These are phyloP conservation scores for Philonicus albiceps DNA, from an alignment of 2,888 invertebrate species.

Conservation along the genomic window DNA sequence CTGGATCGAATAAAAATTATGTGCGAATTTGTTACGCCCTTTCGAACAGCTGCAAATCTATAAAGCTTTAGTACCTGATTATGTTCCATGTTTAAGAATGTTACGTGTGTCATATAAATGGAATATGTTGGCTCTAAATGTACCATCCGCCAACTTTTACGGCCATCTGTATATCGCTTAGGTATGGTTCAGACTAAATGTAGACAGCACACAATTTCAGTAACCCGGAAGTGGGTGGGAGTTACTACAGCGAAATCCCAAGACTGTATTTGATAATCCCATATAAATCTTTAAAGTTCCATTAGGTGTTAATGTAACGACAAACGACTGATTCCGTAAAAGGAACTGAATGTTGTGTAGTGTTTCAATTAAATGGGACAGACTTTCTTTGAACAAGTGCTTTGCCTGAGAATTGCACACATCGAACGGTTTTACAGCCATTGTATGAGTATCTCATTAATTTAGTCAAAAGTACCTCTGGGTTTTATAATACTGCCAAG, in stretches of 20 bases:
- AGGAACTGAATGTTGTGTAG: not conserved
- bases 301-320: not conserved
- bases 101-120: not conserved
- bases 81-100: not conserved
- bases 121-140: not conserved
- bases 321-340: not conserved
- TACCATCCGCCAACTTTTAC: not conserved
- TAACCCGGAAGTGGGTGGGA: not conserved
- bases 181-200: not conserved
- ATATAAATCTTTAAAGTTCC: not conserved
- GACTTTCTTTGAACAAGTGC: not conserved
- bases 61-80: constrained; percentile 23
- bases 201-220: not conserved
- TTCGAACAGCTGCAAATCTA: not conserved
- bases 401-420: not conserved
- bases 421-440: not conserved
- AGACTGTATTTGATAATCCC: not conserved
- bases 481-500: not conserved
- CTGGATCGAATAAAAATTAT: not conserved
- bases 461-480: not conserved
- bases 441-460: not conserved
- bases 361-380: not conserved
- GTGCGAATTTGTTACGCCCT: not conserved
- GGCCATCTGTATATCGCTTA: not conserved
- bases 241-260: not conserved